Conservation (phyloP, 2,797 vertebrate genomes). For the Loris lydekkerianus region DNA sequence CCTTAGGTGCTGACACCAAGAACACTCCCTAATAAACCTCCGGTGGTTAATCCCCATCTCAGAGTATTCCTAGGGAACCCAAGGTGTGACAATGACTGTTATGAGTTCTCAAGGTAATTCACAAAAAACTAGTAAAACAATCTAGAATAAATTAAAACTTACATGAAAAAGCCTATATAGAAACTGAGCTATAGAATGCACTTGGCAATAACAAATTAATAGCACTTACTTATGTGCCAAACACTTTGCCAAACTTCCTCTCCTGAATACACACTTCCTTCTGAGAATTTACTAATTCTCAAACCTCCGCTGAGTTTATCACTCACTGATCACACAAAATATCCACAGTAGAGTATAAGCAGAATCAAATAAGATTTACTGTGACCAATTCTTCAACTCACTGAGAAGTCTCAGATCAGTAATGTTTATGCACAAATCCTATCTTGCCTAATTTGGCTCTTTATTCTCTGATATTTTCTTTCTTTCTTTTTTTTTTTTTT, state of each 20-base stretch:
- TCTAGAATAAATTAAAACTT: slow-evolving; percentile 10
- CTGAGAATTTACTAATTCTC: slow-evolving; percentile 26
- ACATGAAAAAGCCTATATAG: background rate
- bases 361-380: slow-evolving; percentile 18
- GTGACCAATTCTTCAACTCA: slow-evolving; percentile 29
- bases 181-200: background rate
- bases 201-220: background rate
- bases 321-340: background rate
- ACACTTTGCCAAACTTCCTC: slow-evolving; percentile 29
- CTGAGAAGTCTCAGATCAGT: background rate
- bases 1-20: background rate
- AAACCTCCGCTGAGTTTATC: background rate
- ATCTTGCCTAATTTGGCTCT: background rate
- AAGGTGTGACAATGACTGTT: background rate
- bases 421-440: background rate
- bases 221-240: background rate
- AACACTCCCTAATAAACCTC: background rate
- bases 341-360: background rate
- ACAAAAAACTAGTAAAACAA: slow-evolving; percentile 36
- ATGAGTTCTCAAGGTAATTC: background rate
- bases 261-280: background rate
- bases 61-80: background rate
- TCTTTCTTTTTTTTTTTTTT: no score
- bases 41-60: background rate
- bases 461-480: background rate